These are phyloP conservation scores for Acanthopleura granulata DNA, from an alignment of 2,888 invertebrate species.

Conservation along the genomic window DNA sequence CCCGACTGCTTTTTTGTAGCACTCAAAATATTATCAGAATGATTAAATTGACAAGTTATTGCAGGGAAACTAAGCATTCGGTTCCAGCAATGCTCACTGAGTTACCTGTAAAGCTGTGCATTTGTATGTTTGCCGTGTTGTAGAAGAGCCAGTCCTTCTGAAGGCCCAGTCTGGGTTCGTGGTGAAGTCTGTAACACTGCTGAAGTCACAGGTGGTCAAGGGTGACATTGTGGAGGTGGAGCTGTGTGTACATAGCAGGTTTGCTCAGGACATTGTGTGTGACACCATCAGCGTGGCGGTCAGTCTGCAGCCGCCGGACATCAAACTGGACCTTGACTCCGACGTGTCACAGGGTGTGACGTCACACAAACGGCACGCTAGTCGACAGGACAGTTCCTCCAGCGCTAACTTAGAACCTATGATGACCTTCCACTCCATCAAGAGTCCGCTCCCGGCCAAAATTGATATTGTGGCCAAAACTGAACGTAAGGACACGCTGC, in stretches of 20 bases:
- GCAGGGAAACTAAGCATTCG: no score
- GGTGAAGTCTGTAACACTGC: slow-evolving; percentile 14
- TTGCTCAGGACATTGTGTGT: slow-evolving; percentile 32
- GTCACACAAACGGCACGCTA: slow-evolving; percentile 24
- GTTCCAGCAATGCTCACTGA: no score
- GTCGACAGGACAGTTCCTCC: slow-evolving; percentile 44
- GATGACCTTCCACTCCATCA: slow-evolving; percentile 44
- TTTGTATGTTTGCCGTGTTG: not conserved
- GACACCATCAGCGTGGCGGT: slow-evolving; percentile 27
- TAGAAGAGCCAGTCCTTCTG: not conserved
- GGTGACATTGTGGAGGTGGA: slow-evolving; percentile 31
- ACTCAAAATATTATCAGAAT: no score
- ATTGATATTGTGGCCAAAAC: slow-evolving; percentile 43
- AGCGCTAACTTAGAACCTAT: slow-evolving; percentile 44
- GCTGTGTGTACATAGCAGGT: slow-evolving; percentile 29
- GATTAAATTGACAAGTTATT: no score
- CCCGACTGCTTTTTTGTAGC: no score
- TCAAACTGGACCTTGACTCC: not conserved
- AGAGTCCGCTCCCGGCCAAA: slow-evolving; percentile 38
- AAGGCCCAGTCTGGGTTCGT: slow-evolving; percentile 9
- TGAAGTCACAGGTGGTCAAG: not conserved
- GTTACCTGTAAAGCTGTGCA: not conserved
- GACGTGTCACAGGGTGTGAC: not conserved
- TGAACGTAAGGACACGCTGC: slow-evolving; percentile 31
- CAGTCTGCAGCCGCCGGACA: not conserved